Evolutionary conservation across 2,797 vertebrate species (phyloP).

Genomic region (Myotis myotis): DNA sequence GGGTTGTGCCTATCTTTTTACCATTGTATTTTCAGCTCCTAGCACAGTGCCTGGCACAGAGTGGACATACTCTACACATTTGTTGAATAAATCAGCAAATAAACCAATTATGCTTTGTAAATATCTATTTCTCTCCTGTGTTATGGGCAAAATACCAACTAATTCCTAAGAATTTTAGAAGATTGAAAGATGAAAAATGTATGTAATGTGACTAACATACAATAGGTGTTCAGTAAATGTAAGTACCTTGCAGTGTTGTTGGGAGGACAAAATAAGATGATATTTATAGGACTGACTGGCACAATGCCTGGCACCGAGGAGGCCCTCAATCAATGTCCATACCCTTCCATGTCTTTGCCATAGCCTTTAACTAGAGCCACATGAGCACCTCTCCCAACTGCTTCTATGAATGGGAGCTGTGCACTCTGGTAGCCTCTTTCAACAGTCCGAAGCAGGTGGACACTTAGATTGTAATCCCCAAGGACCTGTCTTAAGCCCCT

Average conservation of each 20-base stretch:
- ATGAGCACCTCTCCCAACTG: not conserved
- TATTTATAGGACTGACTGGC: not conserved
- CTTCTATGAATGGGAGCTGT: constrained; percentile 11
- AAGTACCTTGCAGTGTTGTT: not conserved
- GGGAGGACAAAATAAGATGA: not conserved
- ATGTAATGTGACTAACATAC: not conserved
- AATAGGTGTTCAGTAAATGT: constrained; percentile 27
- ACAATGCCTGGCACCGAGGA: not conserved
- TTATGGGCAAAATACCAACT: not conserved
- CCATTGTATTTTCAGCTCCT: not conserved
- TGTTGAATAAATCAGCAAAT: constrained; percentile 30
- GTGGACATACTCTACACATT: not conserved
- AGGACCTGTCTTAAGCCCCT: constrained; percentile 58
- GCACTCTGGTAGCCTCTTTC: constrained; percentile 42
- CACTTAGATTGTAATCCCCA: constrained; percentile 58
- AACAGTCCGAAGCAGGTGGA: constrained; percentile 24
- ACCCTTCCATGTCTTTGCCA: not conserved
- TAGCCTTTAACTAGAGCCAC: not conserved
- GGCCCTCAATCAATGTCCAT: not conserved
- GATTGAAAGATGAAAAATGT: not conserved
- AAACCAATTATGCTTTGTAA: not conserved
- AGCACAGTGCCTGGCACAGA: not conserved
- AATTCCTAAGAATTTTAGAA: constrained; percentile 13
- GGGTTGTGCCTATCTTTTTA: not conserved
- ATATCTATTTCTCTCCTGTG: not conserved